Evolutionary conservation across 92 coral and sea anemone species (phyloP).

Genomic region (Epizoanthus stellaris): DNA sequence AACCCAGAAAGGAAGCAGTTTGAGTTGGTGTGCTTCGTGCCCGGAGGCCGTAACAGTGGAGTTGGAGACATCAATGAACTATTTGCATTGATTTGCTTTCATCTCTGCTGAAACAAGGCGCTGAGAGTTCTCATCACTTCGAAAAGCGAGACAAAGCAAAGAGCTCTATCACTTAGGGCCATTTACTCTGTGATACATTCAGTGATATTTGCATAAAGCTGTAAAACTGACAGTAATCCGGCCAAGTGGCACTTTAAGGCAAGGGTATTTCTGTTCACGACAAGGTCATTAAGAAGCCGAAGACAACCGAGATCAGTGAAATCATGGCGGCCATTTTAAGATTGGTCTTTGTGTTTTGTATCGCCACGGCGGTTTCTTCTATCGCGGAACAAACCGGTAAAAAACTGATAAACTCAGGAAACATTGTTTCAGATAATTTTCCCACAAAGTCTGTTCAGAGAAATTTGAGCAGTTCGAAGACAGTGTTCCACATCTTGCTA

Average conservation of each 20-base stretch:
- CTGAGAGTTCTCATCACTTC: not conserved
- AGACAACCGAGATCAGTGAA: not conserved
- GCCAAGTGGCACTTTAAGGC: too few relatives aligned
- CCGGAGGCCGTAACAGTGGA: not conserved
- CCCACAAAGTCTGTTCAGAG: not conserved
- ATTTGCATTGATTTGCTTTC: not conserved
- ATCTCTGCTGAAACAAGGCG: conserved; percentile 18
- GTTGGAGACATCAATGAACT: not conserved
- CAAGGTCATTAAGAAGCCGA: too few relatives aligned
- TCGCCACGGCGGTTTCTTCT: conserved; percentile 4
- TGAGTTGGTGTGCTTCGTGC: conserved; percentile 8
- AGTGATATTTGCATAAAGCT: not conserved
- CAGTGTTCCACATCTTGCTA: not conserved
- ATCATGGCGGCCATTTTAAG: conserved; percentile 7
- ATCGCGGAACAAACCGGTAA: not conserved
- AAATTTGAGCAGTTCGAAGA: not conserved
- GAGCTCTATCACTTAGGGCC: not conserved
- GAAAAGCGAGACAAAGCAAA: not conserved
- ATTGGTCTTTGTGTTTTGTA: not conserved
- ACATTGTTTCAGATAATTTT: not conserved
- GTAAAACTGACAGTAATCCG: not conserved
- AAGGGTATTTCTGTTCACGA: too few relatives aligned
- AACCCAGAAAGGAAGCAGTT: not conserved
- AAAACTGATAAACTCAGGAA: not conserved
- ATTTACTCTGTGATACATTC: not conserved